Base-by-base conservation (phyloP, 2,888 invertebrate genomes). In the Alcis repandata region DNA sequence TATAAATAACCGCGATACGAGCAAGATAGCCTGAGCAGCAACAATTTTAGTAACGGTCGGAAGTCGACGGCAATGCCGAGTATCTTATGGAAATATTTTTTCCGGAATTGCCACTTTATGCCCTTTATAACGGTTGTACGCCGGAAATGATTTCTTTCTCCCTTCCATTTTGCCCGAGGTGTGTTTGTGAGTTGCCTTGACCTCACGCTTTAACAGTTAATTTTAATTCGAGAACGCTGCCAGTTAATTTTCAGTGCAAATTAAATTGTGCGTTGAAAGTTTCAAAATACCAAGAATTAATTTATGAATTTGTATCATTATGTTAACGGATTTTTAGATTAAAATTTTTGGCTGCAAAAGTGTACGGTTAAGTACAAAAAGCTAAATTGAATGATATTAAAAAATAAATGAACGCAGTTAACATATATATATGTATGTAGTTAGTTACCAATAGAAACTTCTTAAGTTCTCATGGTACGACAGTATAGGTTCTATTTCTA, bases 141-240 rank as follows among this genome's bases (percentile, higher is more conserved):
- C 17, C 22, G 62, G 57, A 62, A 62, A 62, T 62, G 41, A 45
- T 63, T 63, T 58, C 46, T 61, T 62, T 60, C 51, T 27, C 33
- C 54, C 61, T 19, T 45, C 43, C n/a, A 45, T 52, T 52, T 40
- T 15, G 38, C 11, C 32, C 38, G 52, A 52, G 52, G 52, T 45
- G 38, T 38, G 52, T 63, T 46, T 49, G 33, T 38, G 17, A 59
- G 46, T 62, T 49, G 41, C 63, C 52, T 58, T 63, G 63, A 63
- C 58, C 57, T 57, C 52, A 22, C 27, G 48, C 56, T 52, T 57
- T 46, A 45, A 53, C 63, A 46, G 52, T 53, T 63, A 53, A 48
- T 62, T 56, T 56, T 62, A 56, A 62, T 43, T 20, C 33, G 49
- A 27, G 17, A 33, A 11, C 27, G 52, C 40, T 27, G 52, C 17